Percentiles rank a stretch among this genome's conserved stretches.
Conservation (phyloP, 2,797 vertebrate genomes). For the Phoeniculus purpureus region DNA sequence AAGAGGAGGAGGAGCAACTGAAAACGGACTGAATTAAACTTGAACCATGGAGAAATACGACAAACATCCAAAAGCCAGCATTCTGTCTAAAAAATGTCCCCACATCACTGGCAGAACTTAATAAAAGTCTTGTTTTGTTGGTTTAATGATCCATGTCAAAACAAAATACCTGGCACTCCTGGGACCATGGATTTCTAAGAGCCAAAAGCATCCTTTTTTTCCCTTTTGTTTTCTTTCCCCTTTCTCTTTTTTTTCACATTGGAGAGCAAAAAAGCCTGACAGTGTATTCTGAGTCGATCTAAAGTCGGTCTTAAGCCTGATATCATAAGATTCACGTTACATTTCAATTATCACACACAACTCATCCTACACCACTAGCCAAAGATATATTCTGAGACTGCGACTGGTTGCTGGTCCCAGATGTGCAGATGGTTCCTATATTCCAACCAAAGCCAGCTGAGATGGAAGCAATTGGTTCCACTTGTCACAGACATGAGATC, state of each 20-base stretch:
- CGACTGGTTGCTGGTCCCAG: neutral
- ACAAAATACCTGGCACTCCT: neutral
- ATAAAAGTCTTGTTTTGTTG: neutral
- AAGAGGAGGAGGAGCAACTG: too few species aligned
- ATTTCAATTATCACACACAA: neutral
- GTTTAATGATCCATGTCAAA: neutral
- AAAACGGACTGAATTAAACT: neutral
- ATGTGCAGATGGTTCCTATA: fast-evolving
- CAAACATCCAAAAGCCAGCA: neutral
- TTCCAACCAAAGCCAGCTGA: neutral
- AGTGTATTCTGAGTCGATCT: neutral
- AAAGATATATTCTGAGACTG: neutral
- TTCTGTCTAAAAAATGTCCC: neutral
- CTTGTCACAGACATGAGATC: neutral
- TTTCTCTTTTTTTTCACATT: neutral
- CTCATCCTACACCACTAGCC: neutral
- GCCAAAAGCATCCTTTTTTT: neutral
- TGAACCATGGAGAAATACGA: neutral
- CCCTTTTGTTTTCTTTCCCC: too few species aligned
- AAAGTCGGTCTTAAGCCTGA: neutral
- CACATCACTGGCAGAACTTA: neutral
- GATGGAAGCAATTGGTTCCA: neutral
- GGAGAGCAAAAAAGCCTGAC: neutral
- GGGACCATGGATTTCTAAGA: neutral
- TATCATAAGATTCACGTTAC: neutral